phyloP scores from a whole-genome alignment of 2,797 vertebrate genomes.

The Sebastes nivosus region DNA sequence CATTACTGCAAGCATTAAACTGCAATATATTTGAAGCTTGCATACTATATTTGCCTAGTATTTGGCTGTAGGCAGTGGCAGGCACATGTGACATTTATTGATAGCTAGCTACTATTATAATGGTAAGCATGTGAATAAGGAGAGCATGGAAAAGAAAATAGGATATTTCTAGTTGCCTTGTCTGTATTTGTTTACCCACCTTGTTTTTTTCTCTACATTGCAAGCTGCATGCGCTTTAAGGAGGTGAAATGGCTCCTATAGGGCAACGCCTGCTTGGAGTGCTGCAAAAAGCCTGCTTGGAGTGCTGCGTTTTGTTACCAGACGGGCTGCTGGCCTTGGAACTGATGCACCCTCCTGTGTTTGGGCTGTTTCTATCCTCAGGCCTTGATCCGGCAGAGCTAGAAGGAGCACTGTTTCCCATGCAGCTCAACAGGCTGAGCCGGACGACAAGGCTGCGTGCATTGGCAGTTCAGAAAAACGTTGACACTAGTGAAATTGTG shows the following conservation, averaged over 20 bases:
- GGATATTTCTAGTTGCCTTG: not conserved
- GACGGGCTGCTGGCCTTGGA: slow-evolving; percentile 42
- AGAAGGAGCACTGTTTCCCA: slow-evolving; percentile 53
- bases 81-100: not conserved
- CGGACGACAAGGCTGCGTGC: slow-evolving; percentile 7
- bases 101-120: not conserved
- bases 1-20: slow-evolving; percentile 25
- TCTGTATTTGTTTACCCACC: slow-evolving; percentile 1
- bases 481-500: slow-evolving; percentile 32
- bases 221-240: slow-evolving; percentile 31
- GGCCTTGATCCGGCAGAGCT: slow-evolving; percentile 47
- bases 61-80: not conserved
- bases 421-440: slow-evolving; percentile 27
- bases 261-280: slow-evolving; percentile 14
- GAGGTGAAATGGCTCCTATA: slow-evolving; percentile 22
- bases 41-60: slow-evolving; percentile 1
- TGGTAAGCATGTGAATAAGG: not conserved
- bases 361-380: slow-evolving; percentile 36
- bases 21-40: slow-evolving; percentile 16
- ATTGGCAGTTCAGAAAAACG: slow-evolving; percentile 30
- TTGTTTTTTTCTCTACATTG: slow-evolving; percentile 3
- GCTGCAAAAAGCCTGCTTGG: slow-evolving; percentile 10
- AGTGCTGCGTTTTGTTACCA: slow-evolving; percentile 41
- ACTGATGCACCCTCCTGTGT: slow-evolving; percentile 28
- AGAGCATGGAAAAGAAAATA: not conserved